Evolutionary conservation across 1,140 invertebrate genomes (phyloP), one percentile per base, ranked within the genome.

Genomic region (Lanistes nyassanus): DNA sequence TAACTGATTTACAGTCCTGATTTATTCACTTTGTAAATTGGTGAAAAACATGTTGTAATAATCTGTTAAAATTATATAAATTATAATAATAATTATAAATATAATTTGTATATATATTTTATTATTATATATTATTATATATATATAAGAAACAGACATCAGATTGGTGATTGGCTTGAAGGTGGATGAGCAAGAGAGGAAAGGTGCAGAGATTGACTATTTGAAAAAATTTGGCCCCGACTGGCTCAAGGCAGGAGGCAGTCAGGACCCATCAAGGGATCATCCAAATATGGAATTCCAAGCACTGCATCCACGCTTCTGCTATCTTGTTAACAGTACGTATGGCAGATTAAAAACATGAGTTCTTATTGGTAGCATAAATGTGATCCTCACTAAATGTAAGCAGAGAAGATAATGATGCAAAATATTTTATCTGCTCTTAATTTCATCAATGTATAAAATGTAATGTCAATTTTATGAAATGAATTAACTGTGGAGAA

Each of bases 171-270:
- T 53, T 78, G 34, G 77, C 29, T 74, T 78, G n/a, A 70, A 89
- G 87, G 92, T 96, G 78, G 90, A 88, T 11, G 81, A 89, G 0
- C 92, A 93, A 64, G 92, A 95, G 78, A 92, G 94, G 76, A 91
- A 93, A 83, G 95, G 94, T n/a, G 94, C 95, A 0, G 95, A 96
- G 84, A 94, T 96, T 76, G 95, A 97, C 89, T 96, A 96, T 85
- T 88, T 96, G 81, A 97, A 96, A 89, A 92, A 93, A 31, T 94
- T 93, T 89, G 93, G 93, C 0, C 87, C 91, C 31, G 92, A 93
- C 69, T 97, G 95, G 94, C 88, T 93, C 55, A 89, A 91, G 80
- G 80, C 87, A 26, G 91, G 88, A 13, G 86, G 85, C 21, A 90
- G 84, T 78, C 75, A 81, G 74, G 82, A 87, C 74, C 51, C 75